These are phyloP conservation scores for Nyctereutes procyonoides DNA, from an alignment of 2,113 vertebrate species.

Conservation along the genomic window DNA sequence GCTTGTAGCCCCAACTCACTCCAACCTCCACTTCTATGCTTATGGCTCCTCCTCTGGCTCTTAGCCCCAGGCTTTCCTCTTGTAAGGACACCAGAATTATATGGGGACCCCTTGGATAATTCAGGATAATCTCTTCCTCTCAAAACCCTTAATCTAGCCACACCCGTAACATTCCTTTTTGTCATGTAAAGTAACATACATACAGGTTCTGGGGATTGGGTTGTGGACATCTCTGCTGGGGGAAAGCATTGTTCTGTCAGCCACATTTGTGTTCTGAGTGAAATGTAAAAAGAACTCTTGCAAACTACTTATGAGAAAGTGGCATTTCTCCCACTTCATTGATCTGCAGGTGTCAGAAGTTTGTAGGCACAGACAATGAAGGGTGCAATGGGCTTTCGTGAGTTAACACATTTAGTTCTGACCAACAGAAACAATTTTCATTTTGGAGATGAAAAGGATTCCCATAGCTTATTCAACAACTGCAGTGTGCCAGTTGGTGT, in stretches of 20 bases:
- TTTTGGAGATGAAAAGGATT: conserved; percentile 74
- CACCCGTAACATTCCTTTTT: background rate
- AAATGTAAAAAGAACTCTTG: conserved; percentile 20
- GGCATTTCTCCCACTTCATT: conserved; percentile 26
- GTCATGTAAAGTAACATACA: background rate
- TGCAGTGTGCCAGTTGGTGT: conserved; percentile 72
- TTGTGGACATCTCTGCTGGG: background rate
- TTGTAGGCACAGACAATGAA: conserved; percentile 28
- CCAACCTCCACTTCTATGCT: background rate
- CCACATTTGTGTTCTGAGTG: background rate
- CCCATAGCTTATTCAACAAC: conserved; percentile 64
- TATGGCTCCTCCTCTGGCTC: background rate
- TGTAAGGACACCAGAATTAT: background rate
- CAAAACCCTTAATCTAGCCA: background rate
- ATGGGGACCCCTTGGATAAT: background rate
- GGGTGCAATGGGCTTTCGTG: conserved; percentile 63
- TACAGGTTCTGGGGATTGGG: background rate
- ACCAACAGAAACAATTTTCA: conserved; percentile 72
- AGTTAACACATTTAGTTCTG: conserved; percentile 79
- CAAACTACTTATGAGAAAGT: background rate
- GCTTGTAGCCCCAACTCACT: rapidly evolving
- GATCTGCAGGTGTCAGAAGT: conserved; percentile 65
- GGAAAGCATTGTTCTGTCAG: background rate
- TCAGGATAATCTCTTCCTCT: background rate
- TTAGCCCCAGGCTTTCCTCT: background rate